phyloP scores from a whole-genome alignment of 2,888 invertebrate species.

The Ectemnius lituratus region DNA sequence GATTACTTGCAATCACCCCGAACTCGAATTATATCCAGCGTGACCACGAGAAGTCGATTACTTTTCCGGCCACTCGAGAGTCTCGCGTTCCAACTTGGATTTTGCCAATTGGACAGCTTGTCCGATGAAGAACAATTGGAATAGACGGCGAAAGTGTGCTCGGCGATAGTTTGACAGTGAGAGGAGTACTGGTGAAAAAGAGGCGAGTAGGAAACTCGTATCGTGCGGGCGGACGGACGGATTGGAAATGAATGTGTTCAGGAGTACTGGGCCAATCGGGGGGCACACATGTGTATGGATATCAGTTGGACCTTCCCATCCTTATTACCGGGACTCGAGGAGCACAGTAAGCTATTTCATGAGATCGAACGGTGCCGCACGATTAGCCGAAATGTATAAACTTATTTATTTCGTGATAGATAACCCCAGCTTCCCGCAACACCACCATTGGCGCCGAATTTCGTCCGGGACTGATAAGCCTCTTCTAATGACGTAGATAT shows the following conservation, averaged over 20 bases:
- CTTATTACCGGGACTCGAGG: slow-evolving; percentile 63
- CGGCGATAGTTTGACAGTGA: not conserved
- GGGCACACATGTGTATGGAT: slow-evolving; percentile 1
- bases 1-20: slow-evolving; percentile 52
- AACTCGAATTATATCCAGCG: slow-evolving; percentile 15
- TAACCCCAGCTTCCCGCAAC: slow-evolving; percentile 71
- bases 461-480: slow-evolving; percentile 48
- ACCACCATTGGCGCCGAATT: slow-evolving; percentile 61
- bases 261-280: slow-evolving; percentile 26
- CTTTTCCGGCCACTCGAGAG: not conserved
- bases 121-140: too few relatives aligned
- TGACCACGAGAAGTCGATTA: not conserved
- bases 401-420: slow-evolving; percentile 74
- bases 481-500: too few relatives aligned
- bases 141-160: too few relatives aligned
- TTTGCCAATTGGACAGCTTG: too few relatives aligned
- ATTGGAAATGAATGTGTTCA: slow-evolving; percentile 47
- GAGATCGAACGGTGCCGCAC: slow-evolving; percentile 65
- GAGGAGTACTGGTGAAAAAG: not conserved
- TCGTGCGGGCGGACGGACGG: slow-evolving; percentile 45
- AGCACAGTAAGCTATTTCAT: slow-evolving; percentile 73
- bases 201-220: slow-evolving; percentile 23
- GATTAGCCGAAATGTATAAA: slow-evolving; percentile 74
- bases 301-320: slow-evolving; percentile 57
- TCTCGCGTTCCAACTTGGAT: not conserved